Conservation (phyloP, 1,140 invertebrate genomes). For the Achroia grisella region DNA sequence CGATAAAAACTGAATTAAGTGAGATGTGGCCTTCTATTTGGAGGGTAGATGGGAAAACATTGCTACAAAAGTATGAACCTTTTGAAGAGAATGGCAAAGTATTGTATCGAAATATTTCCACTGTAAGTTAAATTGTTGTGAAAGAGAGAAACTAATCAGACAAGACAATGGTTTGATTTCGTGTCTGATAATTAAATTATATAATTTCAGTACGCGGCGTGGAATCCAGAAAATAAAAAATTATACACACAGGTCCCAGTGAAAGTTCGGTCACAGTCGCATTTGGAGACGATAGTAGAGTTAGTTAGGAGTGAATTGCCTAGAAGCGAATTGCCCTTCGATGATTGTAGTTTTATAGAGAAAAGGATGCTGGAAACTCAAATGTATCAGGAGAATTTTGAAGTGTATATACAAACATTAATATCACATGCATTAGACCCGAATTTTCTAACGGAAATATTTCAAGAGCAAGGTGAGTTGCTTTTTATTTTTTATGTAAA, state of each 20-base stretch:
- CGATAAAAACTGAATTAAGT: slow-evolving; percentile 83
- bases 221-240: slow-evolving; percentile 85
- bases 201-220: slow-evolving; percentile 80
- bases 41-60: slow-evolving; percentile 90
- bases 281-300: slow-evolving; percentile 86
- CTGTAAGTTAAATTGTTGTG: slow-evolving; percentile 76
- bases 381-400: slow-evolving; percentile 89
- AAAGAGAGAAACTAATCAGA: too few species aligned
- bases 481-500: too few species aligned
- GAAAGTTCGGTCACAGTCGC: slow-evolving; percentile 81
- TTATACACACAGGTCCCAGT: slow-evolving; percentile 85
- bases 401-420: slow-evolving; percentile 92
- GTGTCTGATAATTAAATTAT: not conserved
- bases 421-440: slow-evolving; percentile 92
- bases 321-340: slow-evolving; percentile 80
- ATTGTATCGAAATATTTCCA: slow-evolving; percentile 89
- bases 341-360: slow-evolving; percentile 82
- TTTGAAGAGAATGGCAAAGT: slow-evolving; percentile 87
- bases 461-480: slow-evolving; percentile 87
- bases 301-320: slow-evolving; percentile 84
- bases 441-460: slow-evolving; percentile 91
- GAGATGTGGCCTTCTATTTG: slow-evolving; percentile 87
- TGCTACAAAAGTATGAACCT: slow-evolving; percentile 90
- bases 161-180: not conserved
- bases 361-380: slow-evolving; percentile 83